Evolutionary conservation across 2,888 invertebrate genomes (phyloP).

Genomic region (Apotomis capreana): DNA sequence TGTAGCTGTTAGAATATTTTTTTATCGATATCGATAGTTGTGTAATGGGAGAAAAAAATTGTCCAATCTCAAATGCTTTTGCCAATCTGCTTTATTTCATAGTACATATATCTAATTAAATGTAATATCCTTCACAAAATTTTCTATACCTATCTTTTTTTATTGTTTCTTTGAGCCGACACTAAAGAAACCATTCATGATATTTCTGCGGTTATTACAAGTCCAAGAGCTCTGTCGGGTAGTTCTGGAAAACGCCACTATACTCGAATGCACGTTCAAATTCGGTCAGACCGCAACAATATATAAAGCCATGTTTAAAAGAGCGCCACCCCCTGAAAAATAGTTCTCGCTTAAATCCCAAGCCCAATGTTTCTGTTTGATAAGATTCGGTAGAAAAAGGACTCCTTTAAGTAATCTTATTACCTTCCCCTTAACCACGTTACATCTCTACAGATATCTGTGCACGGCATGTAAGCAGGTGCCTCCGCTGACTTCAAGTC

Average conservation of each 20-base stretch:
- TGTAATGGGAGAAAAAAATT: too few species aligned
- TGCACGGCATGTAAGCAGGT: slow-evolving; percentile 50
- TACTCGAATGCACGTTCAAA: slow-evolving; percentile 12
- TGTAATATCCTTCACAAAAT: too few species aligned
- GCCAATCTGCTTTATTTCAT: too few species aligned
- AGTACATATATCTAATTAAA: too few species aligned
- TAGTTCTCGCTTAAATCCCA: background rate
- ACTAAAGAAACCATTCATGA: too few species aligned
- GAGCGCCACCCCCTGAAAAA: slow-evolving; percentile 5
- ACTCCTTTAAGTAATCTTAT: background rate
- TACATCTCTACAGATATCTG: slow-evolving; percentile 56
- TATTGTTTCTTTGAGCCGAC: too few species aligned
- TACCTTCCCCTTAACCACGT: slow-evolving; percentile 54
- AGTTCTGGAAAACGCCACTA: background rate
- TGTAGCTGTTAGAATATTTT: too few species aligned
- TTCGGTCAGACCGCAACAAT: slow-evolving; percentile 6
- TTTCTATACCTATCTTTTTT: too few species aligned
- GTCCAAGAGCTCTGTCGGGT: background rate
- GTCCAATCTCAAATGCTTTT: too few species aligned
- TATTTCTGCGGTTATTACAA: too few species aligned
- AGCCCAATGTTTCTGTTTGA: background rate
- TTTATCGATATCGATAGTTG: too few species aligned
- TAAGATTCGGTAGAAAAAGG: background rate
- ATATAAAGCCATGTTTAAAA: slow-evolving; percentile 3
- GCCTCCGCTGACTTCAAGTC: slow-evolving; percentile 50